These are phyloP conservation scores for Nemapogon koenigi DNA, from an alignment of 2,888 invertebrate species.

Conservation along the genomic window DNA sequence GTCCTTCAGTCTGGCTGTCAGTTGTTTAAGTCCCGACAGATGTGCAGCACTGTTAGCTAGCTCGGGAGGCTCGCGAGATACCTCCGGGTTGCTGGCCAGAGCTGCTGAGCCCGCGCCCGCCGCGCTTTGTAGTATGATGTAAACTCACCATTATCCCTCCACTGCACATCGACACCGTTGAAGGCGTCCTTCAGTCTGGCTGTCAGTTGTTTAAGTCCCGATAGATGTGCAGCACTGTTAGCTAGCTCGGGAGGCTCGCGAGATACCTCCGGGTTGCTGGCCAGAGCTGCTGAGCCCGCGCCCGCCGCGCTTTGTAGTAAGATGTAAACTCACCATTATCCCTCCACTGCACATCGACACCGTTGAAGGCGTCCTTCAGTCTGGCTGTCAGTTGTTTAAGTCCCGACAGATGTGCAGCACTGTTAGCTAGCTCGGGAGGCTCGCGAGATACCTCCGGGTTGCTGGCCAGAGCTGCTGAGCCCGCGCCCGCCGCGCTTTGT, in stretches of 20 bases:
- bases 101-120: too few species aligned
- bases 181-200: conserved; percentile 86
- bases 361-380: conserved; percentile 88
- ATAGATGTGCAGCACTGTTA: conserved; percentile 74
- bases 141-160: too few species aligned
- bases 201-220: conserved; percentile 77
- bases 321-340: too few species aligned
- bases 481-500: conserved; percentile 71
- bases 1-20: conserved; percentile 81
- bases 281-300: too few species aligned
- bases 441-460: conserved; percentile 79
- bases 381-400: conserved; percentile 81
- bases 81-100: too few species aligned
- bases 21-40: conserved; percentile 75
- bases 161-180: conserved; percentile 91
- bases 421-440: too few species aligned
- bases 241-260: too few species aligned
- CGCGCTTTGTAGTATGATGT: too few species aligned
- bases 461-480: conserved; percentile 68
- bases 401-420: conserved; percentile 76
- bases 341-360: conserved; percentile 88
- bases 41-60: conserved; percentile 72
- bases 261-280: too few species aligned
- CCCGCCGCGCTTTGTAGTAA: too few species aligned
- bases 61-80: too few species aligned